Evolutionary conservation across 2,113 vertebrate species (phyloP), one percentile per base, ranked within the genome.

Genomic region (Bubo scandiacus): DNA sequence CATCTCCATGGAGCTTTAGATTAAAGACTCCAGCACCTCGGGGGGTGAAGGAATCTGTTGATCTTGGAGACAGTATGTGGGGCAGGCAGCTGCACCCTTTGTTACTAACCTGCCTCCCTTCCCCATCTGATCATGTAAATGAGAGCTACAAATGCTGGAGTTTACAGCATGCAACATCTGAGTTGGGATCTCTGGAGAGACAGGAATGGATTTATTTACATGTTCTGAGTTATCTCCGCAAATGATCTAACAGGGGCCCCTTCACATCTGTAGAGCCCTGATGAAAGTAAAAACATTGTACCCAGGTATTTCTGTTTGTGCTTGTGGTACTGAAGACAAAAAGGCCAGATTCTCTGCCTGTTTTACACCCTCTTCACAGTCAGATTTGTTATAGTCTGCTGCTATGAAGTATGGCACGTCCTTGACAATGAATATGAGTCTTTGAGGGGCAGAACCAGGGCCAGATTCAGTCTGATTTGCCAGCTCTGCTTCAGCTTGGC

Each of bases 21-120:
- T 96, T 29, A 93, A 97, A 95, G 85, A 16, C 81, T 90, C 12
- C 84, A 94, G 96, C 82, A 72, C 96, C 95, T 82, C 45, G 52
- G 96, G 97, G 58, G 75, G 15, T 88, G 68, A 58, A 61, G 90
- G 95, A 71, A 97, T 96, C 96, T 90, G 93, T 43, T 27, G 36
- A 96, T 96, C 97, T 83, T 10, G 15, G 85, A 92, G 93, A n/a
- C 83, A 55, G 43, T 30, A 23, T 34, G 73, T 92, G 95, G 90
- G 95, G 88, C 94, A 74, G 81, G 94, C 73, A 94, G 95, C 88
- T 92, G 94, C 93, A 8, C 15, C 92, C 94, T 96, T 87, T 86
- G 81, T 80, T 84, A 49, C 55, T 13, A 7, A 7, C 23, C 78
- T 79, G 74, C 91, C 82, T 80, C 90, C 94, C 62, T 72, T 51